Conservation (phyloP, 2,888 invertebrate species). For the Odontocolon sp. region DNA sequence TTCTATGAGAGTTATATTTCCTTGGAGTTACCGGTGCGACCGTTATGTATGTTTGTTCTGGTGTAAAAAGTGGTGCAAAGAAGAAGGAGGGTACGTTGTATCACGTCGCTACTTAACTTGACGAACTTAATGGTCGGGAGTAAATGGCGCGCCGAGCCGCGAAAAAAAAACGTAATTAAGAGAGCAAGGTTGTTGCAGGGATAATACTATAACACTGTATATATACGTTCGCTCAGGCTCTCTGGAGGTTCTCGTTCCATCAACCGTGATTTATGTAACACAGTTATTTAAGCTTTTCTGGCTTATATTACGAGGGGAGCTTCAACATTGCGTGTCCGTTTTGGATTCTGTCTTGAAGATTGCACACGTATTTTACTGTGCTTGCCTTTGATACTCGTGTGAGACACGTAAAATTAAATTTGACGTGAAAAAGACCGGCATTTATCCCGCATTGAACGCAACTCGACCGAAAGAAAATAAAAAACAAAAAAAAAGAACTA, state of each 20-base stretch:
- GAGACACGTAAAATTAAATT: too few relatives aligned
- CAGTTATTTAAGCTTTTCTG: not conserved
- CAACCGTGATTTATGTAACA: slow-evolving; percentile 10
- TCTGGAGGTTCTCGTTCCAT: not conserved
- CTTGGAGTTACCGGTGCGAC: slow-evolving; percentile 19
- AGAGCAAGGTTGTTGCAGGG: slow-evolving; percentile 59
- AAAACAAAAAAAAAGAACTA: slow-evolving; percentile 29
- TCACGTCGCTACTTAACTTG: slow-evolving; percentile 76
- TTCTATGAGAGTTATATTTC: not conserved
- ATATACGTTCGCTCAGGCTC: not conserved
- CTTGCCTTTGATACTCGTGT: too few relatives aligned
- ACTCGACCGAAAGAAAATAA: too few relatives aligned
- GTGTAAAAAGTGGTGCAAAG: slow-evolving; percentile 42
- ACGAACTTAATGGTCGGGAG: slow-evolving; percentile 74
- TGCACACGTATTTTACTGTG: too few relatives aligned
- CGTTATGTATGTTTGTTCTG: slow-evolving; percentile 34
- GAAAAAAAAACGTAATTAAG: slow-evolving; percentile 73
- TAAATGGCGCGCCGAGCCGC: slow-evolving; percentile 68
- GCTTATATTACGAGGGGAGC: not conserved
- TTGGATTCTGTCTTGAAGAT: not conserved
- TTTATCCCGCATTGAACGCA: not conserved
- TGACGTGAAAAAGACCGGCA: not conserved
- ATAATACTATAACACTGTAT: not conserved
- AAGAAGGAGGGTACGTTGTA: slow-evolving; percentile 62
- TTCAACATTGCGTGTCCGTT: not conserved